Evolutionary conservation across 2,888 invertebrate species (phyloP).

Genomic region (Drosophila mimica): DNA sequence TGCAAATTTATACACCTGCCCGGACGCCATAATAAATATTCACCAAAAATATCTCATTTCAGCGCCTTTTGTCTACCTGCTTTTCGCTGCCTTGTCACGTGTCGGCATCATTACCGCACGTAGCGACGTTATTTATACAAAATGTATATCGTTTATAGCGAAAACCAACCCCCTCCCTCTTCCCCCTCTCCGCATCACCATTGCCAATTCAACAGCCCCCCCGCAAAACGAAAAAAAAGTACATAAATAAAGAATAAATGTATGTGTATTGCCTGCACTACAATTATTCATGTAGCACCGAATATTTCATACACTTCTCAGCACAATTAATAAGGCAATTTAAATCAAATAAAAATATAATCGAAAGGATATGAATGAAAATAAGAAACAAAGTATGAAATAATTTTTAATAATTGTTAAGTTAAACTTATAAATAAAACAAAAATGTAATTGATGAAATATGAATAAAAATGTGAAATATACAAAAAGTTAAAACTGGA

Average conservation of each 20-base stretch:
- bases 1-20: slow-evolving; percentile 77
- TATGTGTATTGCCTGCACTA: background rate
- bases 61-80: slow-evolving; percentile 74
- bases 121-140: slow-evolving; percentile 82
- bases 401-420: background rate
- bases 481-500: background rate
- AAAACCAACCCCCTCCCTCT: slow-evolving; percentile 10
- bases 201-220: slow-evolving; percentile 1
- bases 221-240: background rate
- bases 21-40: slow-evolving; percentile 73
- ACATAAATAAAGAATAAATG: background rate
- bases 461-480: background rate
- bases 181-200: background rate
- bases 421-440: background rate
- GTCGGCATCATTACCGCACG: slow-evolving; percentile 84
- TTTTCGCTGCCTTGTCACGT: slow-evolving; percentile 82
- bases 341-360: background rate
- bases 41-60: slow-evolving; percentile 75
- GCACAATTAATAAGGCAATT: no score
- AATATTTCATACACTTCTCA: slow-evolving; percentile 2
- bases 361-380: no score
- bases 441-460: background rate
- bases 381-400: background rate
- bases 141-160: slow-evolving; percentile 75
- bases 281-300: background rate